Evolutionary conservation across 2,888 invertebrate genomes (phyloP).

Genomic region (Acleris laterana): DNA sequence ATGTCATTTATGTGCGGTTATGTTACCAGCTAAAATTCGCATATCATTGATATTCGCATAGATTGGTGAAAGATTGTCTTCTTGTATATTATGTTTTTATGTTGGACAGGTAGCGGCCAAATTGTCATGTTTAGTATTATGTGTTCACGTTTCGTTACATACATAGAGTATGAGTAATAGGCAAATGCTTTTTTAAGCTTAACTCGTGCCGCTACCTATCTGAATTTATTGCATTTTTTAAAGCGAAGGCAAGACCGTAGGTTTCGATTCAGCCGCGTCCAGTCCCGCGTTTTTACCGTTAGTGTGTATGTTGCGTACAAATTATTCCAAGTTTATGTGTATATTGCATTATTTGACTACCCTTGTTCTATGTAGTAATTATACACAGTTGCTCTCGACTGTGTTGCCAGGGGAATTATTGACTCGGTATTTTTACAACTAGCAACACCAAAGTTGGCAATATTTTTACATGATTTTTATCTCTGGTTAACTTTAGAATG

Average conservation of each 20-base stretch:
- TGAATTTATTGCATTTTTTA: background rate
- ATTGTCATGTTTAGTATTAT: too few species aligned
- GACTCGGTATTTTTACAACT: slow-evolving; percentile 36
- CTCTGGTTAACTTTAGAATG: slow-evolving; percentile 32
- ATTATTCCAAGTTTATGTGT: slow-evolving; percentile 61
- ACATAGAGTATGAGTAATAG: too few species aligned
- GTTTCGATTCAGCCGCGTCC: slow-evolving; percentile 18
- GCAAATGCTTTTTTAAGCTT: background rate
- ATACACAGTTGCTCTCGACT: slow-evolving; percentile 46
- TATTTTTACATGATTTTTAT: slow-evolving; percentile 39
- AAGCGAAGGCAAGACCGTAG: slow-evolving; percentile 9
- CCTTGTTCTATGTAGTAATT: slow-evolving; percentile 62
- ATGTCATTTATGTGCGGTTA: too few species aligned
- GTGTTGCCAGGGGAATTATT: slow-evolving; percentile 50
- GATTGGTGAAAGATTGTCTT: too few species aligned
- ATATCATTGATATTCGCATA: too few species aligned
- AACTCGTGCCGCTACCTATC: background rate
- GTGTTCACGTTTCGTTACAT: too few species aligned
- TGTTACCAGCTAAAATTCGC: too few species aligned
- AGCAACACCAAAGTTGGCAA: slow-evolving; percentile 33
- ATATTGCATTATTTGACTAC: slow-evolving; percentile 50
- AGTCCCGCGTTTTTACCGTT: slow-evolving; percentile 43
- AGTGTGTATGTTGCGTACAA: slow-evolving; percentile 56
- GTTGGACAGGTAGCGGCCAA: too few species aligned
- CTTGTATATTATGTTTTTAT: too few species aligned